Evolutionary conservation across 1,140 invertebrate species (phyloP), one percentile per base, ranked within the genome.

Genomic region (Drosophila pallidifrons): DNA sequence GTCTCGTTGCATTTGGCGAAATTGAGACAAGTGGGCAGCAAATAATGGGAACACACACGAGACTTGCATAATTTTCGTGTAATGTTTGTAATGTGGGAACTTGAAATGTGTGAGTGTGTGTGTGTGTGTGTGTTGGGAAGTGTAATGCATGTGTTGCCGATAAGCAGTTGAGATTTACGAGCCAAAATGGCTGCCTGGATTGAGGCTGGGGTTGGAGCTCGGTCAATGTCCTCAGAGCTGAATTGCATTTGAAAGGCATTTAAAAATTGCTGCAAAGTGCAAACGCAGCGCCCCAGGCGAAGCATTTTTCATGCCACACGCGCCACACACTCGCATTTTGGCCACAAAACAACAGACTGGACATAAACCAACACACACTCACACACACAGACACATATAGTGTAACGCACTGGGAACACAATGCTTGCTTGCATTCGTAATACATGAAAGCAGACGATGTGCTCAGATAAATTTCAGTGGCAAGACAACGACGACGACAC

Each of bases 271-370:
- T 61, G 66, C 63, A 87, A 87, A 83, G 77, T 87, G 82, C 83
- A 83, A 88, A 64, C 80, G 80, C 80, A 87, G 80, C 77, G 67
- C 67, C 73, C 47, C 73, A 68, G 49, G 59, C 68, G 51, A 67
- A 49, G 47, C 75, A 82, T 88, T 82, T 80, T 65, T 74, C 83
- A 86, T 65, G 69, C 52, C 51, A 70, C 68, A 64, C 75, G 65
- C 54, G 65, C 7, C 30, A 57, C 63, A 57, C 63, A 63, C 51
- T 67, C 57, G 79, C 66, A 87, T 77, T 87, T 87, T 72, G 77
- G 76, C 71, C 86, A 77, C 85, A 83, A 79, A 88, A 83, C 80
- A 89, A 88, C 77, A 83, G 51, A 78, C 85, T 89, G 83, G 83
- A 72, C 83, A 88, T 79, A 87, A 82, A 87, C 67, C 76, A 87